Evolutionary conservation across 2,888 invertebrate species (phyloP), one percentile per base, ranked within the genome.

Genomic region (Anthophora plumipes): DNA sequence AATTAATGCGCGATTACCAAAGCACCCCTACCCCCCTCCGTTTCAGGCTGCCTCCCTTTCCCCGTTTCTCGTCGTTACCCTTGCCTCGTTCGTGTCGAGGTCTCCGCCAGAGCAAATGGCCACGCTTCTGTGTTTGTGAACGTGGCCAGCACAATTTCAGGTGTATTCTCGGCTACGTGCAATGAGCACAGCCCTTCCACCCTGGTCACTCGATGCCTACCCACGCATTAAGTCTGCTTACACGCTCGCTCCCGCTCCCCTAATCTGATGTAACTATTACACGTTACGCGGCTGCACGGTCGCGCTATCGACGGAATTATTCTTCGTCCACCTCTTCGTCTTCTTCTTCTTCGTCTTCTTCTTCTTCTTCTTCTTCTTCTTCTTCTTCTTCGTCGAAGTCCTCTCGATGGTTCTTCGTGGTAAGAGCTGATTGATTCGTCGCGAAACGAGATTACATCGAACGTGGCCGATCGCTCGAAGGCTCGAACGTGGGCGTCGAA

Each of bases 1-100:
- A 92, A 92, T 92, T 92, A 92, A 92, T 92, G 92, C 92, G 89
- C 92, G 92, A 92, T 92, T 92, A 92, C 91, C 90, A 89, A 89
- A 91, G 85, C 91, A 86, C 86, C 84, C 84, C 86, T 61, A 46
- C 70, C 67, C 72, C n/a, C 84, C 66, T 67, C 61, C 63, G 74
- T 66, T 54, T n/a, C 43, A 43, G 25, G 0, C 54, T 68, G 61
- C 78, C 77, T 66, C 67, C 48, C 5, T 12, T 72, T 71, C 67
- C 64, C 39, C 48, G 31, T 39, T 66, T 37, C 71, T 61, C 77
- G 68, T 83, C 79, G 85, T 87, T 79, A 87, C 86, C 78, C 86
- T 82, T 75, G 77, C 81, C 77, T 67, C 39, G 79, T 83, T 82
- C 86, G 81, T 80, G 80, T 84, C 77, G 74, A 85, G 85, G 82